Evolutionary conservation across 2,888 invertebrate species (phyloP), one percentile per base, ranked within the genome.

Genomic region (Drosophila hamatofila): DNA sequence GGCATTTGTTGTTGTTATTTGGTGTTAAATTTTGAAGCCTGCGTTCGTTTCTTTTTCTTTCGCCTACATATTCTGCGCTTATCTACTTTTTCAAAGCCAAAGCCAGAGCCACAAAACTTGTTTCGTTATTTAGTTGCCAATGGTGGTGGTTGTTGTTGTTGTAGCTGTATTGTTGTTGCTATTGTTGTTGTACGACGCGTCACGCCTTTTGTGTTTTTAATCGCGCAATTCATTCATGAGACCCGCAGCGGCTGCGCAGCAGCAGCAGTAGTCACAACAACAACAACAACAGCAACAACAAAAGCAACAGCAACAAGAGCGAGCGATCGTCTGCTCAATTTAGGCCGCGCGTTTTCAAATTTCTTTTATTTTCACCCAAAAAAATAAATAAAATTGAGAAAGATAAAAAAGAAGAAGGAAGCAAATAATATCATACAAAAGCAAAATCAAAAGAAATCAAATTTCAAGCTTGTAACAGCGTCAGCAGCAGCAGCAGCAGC

Each of bases 381-480:
- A 44, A 44, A 21, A 41, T 21, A 21, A 41, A 41, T 14, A 33
- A 33, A 52, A 55, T 44, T 44, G 63, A 42, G 23, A 37, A 25
- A 39, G 39, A 67, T 52, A 49, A 65, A 66, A 65, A 56, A 27
- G 66, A 66, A 83, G 78, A 59, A 68, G 68, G 81, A 72, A 84
- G 72, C 64, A 27, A n/a, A 66, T 72, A 76, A 63, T 67, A 60
- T 56, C 69, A 73, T 71, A 58, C 73, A 71, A 66, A 82, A 75
- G 68, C 81, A 81, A 82, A 88, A 83, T 85, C 67, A 85, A 87
- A 88, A 81, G 81, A 88, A 83, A 88, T 84, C 88, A 82, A 83
- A 87, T 87, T 82, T 81, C 84, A 75, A 81, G 65, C 69, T 79
- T 78, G 83, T 79, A 59, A 72, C 58, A 71, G 51, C 35, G 72